Evolutionary conservation across 1,140 invertebrate genomes (phyloP), one percentile per base, ranked within the genome.

Genomic region (Heliothis subflexa): DNA sequence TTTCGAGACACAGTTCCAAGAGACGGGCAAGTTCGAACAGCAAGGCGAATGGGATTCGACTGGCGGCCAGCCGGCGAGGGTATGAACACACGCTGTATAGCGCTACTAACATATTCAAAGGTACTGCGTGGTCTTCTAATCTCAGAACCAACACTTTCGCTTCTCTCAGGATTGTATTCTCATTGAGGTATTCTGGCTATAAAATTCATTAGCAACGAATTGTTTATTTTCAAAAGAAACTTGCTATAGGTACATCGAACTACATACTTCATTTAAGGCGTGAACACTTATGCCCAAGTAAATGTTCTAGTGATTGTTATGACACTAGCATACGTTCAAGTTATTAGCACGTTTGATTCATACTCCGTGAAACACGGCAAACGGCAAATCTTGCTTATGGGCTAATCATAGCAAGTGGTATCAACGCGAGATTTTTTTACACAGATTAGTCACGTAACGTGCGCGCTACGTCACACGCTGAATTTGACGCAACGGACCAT

Each of bases 371-470:
- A 64, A n/a, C 21, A 40, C 5, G 33, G 33, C n/a, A 75, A 62
- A 64, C 18, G 45, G 12, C 33, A 25, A 74, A 40, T 74, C 45
- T 59, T 74, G 54, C 18, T 74, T 47, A 61, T 74, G 54, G 54
- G 54, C 71, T 74, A 74, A 74, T 74, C 71, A 61, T 47, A 50
- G 33, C 71, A 28, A 59, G 54, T 45, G 71, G 54, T 74, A 75
- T 62, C 73, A 75, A 40, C 59, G 57, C 73, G 72, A 74, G 72
- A 75, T 64, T 64, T 62, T 74, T 75, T 75, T 62, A 75, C 13
- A 64, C 59, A 52, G 73, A 75, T 75, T 75, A 33, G 47, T 75
- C 73, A 75, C 73, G 73, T 75, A 75, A 75, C 47, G 72, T 64
- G 45, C 18, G 40, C 47, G 57, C 45, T 64, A 62, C 73, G 73